Percentiles rank a stretch among this genome's conserved stretches.
phyloP scores from a whole-genome alignment of 2,113 vertebrate species.

The Amazona vittata region DNA sequence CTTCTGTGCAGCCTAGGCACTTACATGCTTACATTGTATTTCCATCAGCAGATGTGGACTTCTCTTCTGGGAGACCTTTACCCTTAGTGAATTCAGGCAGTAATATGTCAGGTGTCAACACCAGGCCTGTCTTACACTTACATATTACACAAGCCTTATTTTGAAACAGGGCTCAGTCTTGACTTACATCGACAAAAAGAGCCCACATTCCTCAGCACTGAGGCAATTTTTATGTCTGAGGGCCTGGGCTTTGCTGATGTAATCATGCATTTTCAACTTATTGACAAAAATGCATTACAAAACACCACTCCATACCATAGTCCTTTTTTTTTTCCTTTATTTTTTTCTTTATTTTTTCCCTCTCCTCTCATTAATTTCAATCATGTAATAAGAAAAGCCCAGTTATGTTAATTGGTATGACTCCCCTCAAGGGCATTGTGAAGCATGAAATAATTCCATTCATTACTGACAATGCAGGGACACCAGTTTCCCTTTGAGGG shows the following conservation, averaged over 20 bases:
- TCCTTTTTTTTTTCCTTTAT: accelerated
- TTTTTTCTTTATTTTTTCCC: background rate
- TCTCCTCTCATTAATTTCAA: conserved; percentile 26
- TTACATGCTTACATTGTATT: background rate
- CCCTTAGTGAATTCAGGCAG: background rate
- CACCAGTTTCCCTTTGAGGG: conserved; percentile 29
- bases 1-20: background rate
- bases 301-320: background rate
- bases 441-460: conserved; percentile 55
- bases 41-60: background rate
- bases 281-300: background rate
- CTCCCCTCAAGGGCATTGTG: conserved; percentile 37
- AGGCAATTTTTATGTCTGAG: background rate
- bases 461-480: conserved; percentile 37
- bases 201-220: background rate
- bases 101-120: background rate
- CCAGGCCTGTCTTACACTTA: background rate
- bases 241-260: background rate
- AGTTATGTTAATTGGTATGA: conserved; percentile 54
- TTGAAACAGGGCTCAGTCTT: background rate
- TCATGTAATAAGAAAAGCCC: conserved; percentile 36
- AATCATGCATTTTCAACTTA: background rate
- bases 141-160: background rate
- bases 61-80: background rate
- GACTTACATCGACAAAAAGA: background rate